Evolutionary conservation across 1,140 invertebrate genomes (phyloP).

Genomic region (Drosophila seguyi): DNA sequence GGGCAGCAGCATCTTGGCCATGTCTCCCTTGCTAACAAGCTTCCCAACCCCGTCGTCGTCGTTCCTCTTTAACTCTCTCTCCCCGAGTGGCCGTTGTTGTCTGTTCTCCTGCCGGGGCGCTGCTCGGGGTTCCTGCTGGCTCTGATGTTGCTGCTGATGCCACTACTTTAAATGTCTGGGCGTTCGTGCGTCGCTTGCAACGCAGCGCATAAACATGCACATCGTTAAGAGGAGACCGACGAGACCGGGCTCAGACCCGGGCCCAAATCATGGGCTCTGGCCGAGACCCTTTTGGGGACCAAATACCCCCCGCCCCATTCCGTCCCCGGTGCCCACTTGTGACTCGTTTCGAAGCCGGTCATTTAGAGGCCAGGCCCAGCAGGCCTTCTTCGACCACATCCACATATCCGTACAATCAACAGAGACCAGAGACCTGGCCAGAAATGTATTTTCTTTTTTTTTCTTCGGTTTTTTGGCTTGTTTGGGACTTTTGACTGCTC

Average conservation of each 20-base stretch:
- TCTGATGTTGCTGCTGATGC: constrained; percentile 27
- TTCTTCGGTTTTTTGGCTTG: constrained; percentile 46
- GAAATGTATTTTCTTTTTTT: constrained; percentile 22
- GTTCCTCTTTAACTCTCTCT: neutral
- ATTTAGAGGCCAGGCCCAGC: constrained; percentile 64
- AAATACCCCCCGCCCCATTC: neutral
- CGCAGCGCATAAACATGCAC: constrained; percentile 73
- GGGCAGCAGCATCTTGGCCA: constrained; percentile 41
- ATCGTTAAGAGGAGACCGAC: constrained; percentile 63
- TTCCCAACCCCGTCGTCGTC: constrained; percentile 12
- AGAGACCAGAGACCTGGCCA: constrained; percentile 19
- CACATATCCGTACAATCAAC: constrained; percentile 41
- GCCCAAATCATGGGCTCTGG: constrained; percentile 39
- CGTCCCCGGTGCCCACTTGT: constrained; percentile 14
- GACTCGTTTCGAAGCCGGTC: constrained; percentile 68
- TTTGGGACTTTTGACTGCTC: constrained; percentile 66
- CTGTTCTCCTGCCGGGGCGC: constrained; percentile 26
- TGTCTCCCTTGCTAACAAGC: constrained; percentile 71
- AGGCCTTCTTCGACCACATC: constrained; percentile 36
- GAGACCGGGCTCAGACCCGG: constrained; percentile 40
- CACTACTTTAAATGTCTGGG: constrained; percentile 63
- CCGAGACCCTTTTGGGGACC: constrained; percentile 42
- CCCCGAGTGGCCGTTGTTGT: constrained; percentile 14
- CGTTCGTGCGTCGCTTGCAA: constrained; percentile 64
- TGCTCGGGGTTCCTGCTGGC: constrained; percentile 15